Conservation (phyloP, 2,113 vertebrate species). For the Noctilio leporinus region DNA sequence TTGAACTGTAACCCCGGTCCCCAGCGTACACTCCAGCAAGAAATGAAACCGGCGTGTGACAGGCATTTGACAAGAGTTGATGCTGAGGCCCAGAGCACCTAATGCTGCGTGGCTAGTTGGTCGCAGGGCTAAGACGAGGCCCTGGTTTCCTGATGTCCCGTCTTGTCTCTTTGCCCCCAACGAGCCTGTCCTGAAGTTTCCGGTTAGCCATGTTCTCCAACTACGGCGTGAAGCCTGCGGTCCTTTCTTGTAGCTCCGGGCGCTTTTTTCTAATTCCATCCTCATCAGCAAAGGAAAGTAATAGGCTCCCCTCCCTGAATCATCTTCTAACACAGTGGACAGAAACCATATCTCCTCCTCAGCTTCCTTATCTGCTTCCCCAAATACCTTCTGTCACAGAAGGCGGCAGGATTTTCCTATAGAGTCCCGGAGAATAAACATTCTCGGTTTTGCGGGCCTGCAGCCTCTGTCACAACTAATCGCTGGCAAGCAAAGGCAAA, state of each 20-base stretch:
- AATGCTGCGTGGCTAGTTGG: not conserved
- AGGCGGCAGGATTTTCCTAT: not conserved
- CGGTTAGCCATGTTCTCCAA: not conserved
- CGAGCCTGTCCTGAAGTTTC: not conserved
- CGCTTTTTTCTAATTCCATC: not conserved
- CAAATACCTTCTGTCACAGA: not conserved
- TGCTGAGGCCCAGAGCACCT: not conserved
- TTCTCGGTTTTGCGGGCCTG: not conserved
- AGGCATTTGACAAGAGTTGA: not conserved
- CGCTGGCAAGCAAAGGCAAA: not conserved
- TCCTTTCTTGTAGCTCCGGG: not conserved
- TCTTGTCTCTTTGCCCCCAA: not conserved
- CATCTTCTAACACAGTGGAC: not conserved
- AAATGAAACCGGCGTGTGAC: not conserved
- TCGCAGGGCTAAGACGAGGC: not conserved
- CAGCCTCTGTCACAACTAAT: not conserved
- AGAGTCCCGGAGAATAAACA: not conserved
- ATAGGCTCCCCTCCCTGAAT: not conserved
- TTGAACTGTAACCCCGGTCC: not conserved
- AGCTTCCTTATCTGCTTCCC: not conserved
- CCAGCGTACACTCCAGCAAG: not conserved
- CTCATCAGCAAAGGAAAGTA: not conserved
- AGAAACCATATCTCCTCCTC: not conserved
- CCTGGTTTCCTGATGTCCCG: not conserved
- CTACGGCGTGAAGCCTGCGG: not conserved